These are phyloP conservation scores for Liparis tanakae DNA, from an alignment of 2,797 vertebrate genomes.

Conservation along the genomic window DNA sequence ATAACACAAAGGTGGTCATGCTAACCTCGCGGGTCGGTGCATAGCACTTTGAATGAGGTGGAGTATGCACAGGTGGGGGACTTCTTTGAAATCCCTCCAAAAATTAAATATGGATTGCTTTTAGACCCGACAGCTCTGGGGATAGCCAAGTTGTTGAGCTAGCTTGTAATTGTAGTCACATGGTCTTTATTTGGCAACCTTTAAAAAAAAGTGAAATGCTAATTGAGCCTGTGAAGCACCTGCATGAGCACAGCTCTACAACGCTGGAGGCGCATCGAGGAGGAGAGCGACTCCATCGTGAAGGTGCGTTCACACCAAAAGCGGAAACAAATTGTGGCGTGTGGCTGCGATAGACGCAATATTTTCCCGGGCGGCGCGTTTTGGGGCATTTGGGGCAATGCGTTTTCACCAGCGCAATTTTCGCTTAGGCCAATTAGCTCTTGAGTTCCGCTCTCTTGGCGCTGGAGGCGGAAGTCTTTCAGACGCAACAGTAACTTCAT, in stretches of 20 bases:
- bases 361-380: too few relatives aligned
- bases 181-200: not conserved
- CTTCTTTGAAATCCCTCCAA: not conserved
- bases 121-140: not conserved
- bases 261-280: not conserved
- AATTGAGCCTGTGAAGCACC: not conserved
- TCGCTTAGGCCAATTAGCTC: too few relatives aligned
- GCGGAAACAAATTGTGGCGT: too few relatives aligned
- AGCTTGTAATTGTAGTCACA: not conserved
- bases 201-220: not conserved
- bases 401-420: too few relatives aligned
- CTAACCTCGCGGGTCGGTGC: constrained; percentile 39
- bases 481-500: too few relatives aligned
- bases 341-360: too few relatives aligned
- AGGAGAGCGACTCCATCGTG: not conserved
- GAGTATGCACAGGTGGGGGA: not conserved
- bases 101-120: constrained; percentile 13
- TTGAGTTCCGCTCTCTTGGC: too few relatives aligned
- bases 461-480: too few relatives aligned
- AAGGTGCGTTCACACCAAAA: too few relatives aligned
- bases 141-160: not conserved
- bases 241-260: not conserved
- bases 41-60: constrained; percentile 13
- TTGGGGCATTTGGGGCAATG: too few relatives aligned
- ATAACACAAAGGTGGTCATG: constrained; percentile 59